Evolutionary conservation across 2,888 invertebrate genomes (phyloP).

Genomic region (Drosophila infuscata): DNA sequence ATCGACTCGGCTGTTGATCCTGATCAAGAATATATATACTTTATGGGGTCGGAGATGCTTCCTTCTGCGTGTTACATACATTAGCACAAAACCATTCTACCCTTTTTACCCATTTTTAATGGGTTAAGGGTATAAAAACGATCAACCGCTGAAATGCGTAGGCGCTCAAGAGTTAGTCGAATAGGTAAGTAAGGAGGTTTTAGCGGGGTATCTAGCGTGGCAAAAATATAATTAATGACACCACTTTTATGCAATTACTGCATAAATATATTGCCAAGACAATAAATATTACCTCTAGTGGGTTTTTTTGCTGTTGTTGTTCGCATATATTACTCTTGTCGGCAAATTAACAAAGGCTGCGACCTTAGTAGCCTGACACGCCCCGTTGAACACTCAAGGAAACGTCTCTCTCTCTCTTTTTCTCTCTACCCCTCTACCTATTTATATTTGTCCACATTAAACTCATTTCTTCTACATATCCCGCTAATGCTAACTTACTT

Average conservation of each 20-base stretch:
- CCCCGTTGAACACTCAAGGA: conserved; percentile 30
- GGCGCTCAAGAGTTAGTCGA: conserved; percentile 22
- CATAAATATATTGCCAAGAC: conserved; percentile 76
- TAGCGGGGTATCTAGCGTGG: conserved; percentile 26
- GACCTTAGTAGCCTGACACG: conserved; percentile 34
- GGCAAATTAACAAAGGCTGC: conserved; percentile 70
- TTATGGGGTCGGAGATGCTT: too few species aligned
- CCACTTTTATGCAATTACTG: conserved; percentile 78
- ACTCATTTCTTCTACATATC: conserved; percentile 18
- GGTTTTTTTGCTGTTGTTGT: conserved; percentile 24
- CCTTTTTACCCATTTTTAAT: too few species aligned
- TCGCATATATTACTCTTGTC: conserved; percentile 46
- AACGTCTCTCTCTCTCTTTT: neutral
- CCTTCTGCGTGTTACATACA: too few species aligned
- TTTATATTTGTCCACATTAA: conserved; percentile 8
- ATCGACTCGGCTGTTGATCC: too few species aligned
- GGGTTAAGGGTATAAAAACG: neutral
- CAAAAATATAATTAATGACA: conserved; percentile 75
- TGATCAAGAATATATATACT: too few species aligned
- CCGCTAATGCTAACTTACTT: conserved; percentile 23
- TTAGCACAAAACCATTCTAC: too few species aligned
- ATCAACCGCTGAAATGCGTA: conserved; percentile 20
- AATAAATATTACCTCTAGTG: conserved; percentile 64
- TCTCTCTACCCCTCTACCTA: neutral
- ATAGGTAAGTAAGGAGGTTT: neutral